Conservation (phyloP, 2,113 vertebrate genomes). For the Hyperopisus bebe region DNA sequence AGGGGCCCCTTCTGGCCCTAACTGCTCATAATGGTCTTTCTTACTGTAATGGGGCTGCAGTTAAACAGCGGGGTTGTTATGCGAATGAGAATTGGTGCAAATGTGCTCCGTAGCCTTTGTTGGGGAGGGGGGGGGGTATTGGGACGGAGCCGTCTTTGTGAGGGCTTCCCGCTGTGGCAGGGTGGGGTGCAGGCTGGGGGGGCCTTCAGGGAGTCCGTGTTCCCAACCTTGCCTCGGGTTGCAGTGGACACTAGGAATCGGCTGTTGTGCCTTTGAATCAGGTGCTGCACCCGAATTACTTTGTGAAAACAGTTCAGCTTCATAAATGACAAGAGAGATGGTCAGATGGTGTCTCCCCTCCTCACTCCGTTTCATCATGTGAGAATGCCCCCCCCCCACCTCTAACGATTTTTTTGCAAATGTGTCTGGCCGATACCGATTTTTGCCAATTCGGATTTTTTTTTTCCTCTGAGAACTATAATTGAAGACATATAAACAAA, state of each 20-base stretch:
- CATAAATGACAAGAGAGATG: not conserved
- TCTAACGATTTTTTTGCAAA: no score
- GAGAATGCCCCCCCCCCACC: not conserved
- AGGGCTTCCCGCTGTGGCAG: not conserved
- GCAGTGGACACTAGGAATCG: not conserved
- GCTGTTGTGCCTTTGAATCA: not conserved
- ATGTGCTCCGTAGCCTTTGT: slow-evolving; percentile 25
- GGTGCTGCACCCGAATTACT: not conserved
- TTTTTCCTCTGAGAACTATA: no score
- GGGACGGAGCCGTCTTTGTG: not conserved
- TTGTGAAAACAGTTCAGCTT: not conserved
- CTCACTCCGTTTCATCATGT: not conserved
- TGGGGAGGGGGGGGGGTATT: not conserved
- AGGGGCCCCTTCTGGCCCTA: slow-evolving; percentile 23
- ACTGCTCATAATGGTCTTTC: slow-evolving; percentile 54
- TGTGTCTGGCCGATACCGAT: no score
- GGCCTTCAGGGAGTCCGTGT: not conserved
- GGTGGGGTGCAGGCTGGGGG: not conserved
- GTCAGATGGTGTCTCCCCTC: not conserved
- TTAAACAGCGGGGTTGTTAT: slow-evolving; percentile 44
- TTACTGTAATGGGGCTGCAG: slow-evolving; percentile 43
- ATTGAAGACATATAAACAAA: no score
- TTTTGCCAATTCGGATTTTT: no score
- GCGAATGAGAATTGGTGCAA: slow-evolving; percentile 58
- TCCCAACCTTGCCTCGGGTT: not conserved